Conservation (phyloP, 2,888 invertebrate species). For the Pyrrhosoma nymphula region DNA sequence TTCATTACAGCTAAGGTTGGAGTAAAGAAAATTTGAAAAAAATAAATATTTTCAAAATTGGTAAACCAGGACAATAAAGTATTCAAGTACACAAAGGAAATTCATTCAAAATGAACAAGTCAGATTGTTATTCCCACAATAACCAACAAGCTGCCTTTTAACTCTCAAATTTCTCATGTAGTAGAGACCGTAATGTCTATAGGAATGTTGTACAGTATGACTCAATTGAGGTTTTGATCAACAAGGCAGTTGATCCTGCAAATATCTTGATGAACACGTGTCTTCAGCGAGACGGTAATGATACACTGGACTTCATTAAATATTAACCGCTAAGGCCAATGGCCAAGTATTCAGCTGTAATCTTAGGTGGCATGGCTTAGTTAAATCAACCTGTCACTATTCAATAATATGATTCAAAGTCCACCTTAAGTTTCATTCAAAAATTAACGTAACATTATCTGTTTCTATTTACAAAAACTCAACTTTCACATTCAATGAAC, state of each 20-base stretch:
- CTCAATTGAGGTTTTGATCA: neutral
- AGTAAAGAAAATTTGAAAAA: neutral
- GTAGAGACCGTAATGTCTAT: neutral
- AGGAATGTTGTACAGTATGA: slow-evolving; percentile 12
- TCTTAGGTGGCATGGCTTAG: neutral
- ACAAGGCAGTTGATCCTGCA: neutral
- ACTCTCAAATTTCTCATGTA: neutral
- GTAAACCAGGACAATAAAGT: neutral
- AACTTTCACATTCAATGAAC: neutral
- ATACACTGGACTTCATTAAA: neutral
- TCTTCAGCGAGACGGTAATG: neutral
- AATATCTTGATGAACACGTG: slow-evolving; percentile 15
- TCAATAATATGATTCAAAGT: neutral
- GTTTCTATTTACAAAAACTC: neutral
- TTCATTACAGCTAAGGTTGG: neutral
- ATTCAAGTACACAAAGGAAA: neutral
- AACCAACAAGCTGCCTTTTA: neutral
- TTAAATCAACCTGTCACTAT: neutral
- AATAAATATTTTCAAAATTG: neutral
- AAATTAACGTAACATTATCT: neutral
- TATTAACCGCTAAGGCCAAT: neutral
- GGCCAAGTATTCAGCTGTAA: neutral
- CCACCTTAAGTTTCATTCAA: neutral
- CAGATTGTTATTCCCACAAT: neutral
- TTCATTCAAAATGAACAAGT: neutral